Conservation (phyloP, 2,113 vertebrate genomes). For the Mellivora capensis region DNA sequence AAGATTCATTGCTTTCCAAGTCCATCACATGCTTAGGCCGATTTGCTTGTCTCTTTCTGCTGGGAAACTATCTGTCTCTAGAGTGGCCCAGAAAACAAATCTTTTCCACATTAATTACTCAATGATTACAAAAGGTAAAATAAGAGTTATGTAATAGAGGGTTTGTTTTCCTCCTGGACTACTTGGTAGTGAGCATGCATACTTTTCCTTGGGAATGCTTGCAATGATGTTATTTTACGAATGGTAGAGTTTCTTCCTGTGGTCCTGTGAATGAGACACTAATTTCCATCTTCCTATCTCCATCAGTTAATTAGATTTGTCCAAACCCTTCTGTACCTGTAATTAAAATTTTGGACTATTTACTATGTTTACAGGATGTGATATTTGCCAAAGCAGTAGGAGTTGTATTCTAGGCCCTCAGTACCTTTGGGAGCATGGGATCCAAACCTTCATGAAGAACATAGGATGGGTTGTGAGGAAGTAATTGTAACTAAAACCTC, state of each 20-base stretch:
- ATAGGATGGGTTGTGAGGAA: not conserved
- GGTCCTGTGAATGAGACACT: not conserved
- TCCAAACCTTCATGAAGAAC: not conserved
- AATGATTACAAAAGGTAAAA: conserved; percentile 64
- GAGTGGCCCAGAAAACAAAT: conserved; percentile 59
- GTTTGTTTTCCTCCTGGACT: conserved; percentile 53
- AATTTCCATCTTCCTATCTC: not conserved
- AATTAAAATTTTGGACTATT: conserved; percentile 27
- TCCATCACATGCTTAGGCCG: conserved; percentile 42
- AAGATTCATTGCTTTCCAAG: conserved; percentile 62
- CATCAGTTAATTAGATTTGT: conserved; percentile 16
- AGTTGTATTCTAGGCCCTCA: not conserved
- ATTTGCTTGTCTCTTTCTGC: conserved; percentile 55
- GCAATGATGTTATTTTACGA: not conserved
- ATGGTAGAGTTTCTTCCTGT: not conserved
- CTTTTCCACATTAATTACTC: conserved; percentile 55
- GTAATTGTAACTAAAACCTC: not conserved
- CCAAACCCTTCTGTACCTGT: not conserved
- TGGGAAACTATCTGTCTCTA: conserved; percentile 64
- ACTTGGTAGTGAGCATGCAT: conserved; percentile 2
- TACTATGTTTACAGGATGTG: not conserved
- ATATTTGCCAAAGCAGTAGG: not conserved
- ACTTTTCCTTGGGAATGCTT: conserved; percentile 2
- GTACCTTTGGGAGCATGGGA: not conserved
- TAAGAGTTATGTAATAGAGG: conserved; percentile 48